A percentile compares a stretch with the other conserved stretches of the same genome.
Conservation (phyloP, 2,888 invertebrate species). For the Oscheius sp. region DNA sequence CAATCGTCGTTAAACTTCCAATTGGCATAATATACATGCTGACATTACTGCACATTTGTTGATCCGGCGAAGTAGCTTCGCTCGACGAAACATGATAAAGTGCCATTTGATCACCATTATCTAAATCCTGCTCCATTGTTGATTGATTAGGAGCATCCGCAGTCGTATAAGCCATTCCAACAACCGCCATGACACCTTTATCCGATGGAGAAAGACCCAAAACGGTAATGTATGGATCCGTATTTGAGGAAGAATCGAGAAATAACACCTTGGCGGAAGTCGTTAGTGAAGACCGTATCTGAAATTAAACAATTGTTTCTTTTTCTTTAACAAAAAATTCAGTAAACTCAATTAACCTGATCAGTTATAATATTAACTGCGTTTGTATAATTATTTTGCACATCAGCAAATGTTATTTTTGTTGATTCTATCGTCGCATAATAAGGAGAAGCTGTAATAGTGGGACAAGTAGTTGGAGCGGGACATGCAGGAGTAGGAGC, state of each 20-base stretch:
- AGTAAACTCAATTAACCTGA: no score
- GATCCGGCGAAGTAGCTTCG: not conserved
- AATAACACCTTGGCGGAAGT: not conserved
- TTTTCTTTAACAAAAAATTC: not conserved
- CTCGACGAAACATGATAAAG: not conserved
- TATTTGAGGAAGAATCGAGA: not conserved
- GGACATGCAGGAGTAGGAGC: no score
- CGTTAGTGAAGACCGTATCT: not conserved
- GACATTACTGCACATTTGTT: not conserved
- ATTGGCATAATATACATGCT: not conserved
- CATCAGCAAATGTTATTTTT: constrained; percentile 1
- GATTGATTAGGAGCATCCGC: not conserved
- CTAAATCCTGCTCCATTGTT: not conserved
- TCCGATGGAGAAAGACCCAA: constrained; percentile 11
- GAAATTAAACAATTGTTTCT: not conserved
- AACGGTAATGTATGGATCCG: constrained; percentile 10
- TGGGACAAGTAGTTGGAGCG: constrained; percentile 11
- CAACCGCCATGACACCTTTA: constrained; percentile 16
- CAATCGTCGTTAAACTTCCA: not conserved
- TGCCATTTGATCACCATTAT: not conserved
- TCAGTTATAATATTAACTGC: not conserved
- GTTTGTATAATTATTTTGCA: not conserved
- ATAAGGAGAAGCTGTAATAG: constrained; percentile 4
- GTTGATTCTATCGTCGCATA: constrained; percentile 24
- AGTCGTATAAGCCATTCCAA: constrained; percentile 19